Evolutionary conservation across 1,140 invertebrate species (phyloP).

Genomic region (Lethocerus indicus): DNA sequence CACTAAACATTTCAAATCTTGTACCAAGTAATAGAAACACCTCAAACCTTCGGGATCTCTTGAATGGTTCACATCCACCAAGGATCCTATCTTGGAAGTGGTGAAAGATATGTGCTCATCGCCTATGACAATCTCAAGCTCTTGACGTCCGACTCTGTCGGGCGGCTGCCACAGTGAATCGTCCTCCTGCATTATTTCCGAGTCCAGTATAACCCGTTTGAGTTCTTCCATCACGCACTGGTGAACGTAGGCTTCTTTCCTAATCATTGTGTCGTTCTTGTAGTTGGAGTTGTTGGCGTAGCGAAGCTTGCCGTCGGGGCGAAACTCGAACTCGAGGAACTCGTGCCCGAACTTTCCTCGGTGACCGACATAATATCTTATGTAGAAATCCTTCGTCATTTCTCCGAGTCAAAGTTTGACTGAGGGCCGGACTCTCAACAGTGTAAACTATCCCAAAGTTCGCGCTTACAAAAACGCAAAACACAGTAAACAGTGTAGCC

Average conservation of each 20-base stretch:
- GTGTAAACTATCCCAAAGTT: no score
- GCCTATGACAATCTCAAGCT: slow-evolving; percentile 97
- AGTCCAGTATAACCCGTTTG: slow-evolving; percentile 94
- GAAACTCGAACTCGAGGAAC: slow-evolving; percentile 97
- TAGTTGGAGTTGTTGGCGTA: slow-evolving; percentile 99
- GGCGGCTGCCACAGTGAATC: slow-evolving; percentile 94
- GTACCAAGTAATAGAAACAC: slow-evolving; percentile 97
- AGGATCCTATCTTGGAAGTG: slow-evolving; percentile 96
- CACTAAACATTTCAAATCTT: slow-evolving; percentile 97
- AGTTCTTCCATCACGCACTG: slow-evolving; percentile 95
- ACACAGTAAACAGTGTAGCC: no score
- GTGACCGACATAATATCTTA: slow-evolving; percentile 97
- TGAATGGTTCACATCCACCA: slow-evolving; percentile 96
- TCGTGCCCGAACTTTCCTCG: slow-evolving; percentile 99
- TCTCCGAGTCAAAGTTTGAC: no score
- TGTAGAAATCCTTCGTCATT: slow-evolving; percentile 72
- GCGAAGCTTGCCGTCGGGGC: slow-evolving; percentile 91
- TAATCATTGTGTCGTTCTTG: slow-evolving; percentile 99
- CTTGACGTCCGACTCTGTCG: slow-evolving; percentile 91
- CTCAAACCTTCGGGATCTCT: slow-evolving; percentile 93
- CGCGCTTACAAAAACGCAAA: no score
- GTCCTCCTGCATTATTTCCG: slow-evolving; percentile 98
- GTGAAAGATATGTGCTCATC: slow-evolving; percentile 99
- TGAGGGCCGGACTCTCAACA: no score
- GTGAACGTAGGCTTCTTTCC: slow-evolving; percentile 96